Evolutionary conservation across 2,797 vertebrate genomes (phyloP).

Genomic region (Spatula clypeata): DNA sequence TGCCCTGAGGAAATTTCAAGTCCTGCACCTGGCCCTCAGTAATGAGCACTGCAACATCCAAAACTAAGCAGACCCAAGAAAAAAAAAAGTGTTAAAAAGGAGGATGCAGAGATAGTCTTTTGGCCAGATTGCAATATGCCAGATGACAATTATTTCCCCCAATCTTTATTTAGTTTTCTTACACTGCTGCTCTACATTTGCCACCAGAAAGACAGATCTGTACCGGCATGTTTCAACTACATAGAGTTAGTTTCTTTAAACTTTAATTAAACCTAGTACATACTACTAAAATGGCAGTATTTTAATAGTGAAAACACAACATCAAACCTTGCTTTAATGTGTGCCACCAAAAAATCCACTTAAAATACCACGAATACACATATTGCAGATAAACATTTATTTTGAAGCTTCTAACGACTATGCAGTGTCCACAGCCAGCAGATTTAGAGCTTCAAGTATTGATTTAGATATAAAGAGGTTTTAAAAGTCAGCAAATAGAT

Average conservation of each 20-base stretch:
- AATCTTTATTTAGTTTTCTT: background rate
- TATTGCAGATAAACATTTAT: background rate
- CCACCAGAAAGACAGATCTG: background rate
- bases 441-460: background rate
- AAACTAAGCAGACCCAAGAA: constrained; percentile 84
- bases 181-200: background rate
- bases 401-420: background rate
- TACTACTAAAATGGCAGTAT: constrained; percentile 2
- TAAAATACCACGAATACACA: background rate
- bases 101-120: background rate
- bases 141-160: background rate
- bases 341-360: background rate
- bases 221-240: constrained; percentile 23
- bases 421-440: background rate
- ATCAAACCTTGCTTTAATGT: constrained; percentile 33
- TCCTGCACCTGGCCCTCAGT: constrained; percentile 99
- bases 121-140: constrained; percentile 2
- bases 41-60: constrained; percentile 97
- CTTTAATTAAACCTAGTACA: constrained; percentile 8
- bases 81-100: background rate
- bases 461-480: background rate
- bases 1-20: constrained; percentile 96
- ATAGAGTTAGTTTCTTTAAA: background rate
- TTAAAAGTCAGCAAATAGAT: background rate
- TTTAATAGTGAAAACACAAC: background rate